A percentile compares a stretch with the other conserved stretches of the same genome.
phyloP scores from a whole-genome alignment of 2,888 invertebrate genomes.

The Eurytoma adleriae region DNA sequence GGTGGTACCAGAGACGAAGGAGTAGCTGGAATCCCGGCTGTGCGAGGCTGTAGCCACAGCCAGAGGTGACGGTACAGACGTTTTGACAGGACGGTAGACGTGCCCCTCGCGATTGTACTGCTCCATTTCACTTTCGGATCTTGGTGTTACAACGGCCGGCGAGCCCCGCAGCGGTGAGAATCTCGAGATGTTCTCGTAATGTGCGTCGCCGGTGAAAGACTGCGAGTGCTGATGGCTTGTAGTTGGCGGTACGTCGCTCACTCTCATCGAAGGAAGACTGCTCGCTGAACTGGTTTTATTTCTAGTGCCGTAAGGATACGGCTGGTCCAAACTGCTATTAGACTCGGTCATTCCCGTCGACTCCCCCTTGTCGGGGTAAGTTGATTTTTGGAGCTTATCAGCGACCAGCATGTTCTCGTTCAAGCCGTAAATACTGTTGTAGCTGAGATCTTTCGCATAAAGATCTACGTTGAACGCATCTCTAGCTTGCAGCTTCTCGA shows the following conservation, averaged over 20 bases:
- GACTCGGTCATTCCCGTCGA: slow-evolving; percentile 28
- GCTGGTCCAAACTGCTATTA: slow-evolving; percentile 62
- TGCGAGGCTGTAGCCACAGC: slow-evolving; percentile 59
- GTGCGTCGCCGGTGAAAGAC: slow-evolving; percentile 72
- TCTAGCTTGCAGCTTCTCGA: slow-evolving; percentile 81
- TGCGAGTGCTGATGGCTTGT: slow-evolving; percentile 71
- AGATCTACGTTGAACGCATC: slow-evolving; percentile 75
- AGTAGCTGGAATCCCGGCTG: slow-evolving; percentile 69
- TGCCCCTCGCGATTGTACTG: slow-evolving; percentile 40
- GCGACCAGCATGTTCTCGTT: slow-evolving; percentile 68
- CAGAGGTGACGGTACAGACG: slow-evolving; percentile 39
- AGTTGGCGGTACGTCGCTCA: slow-evolving; percentile 67
- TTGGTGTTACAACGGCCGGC: slow-evolving; percentile 56
- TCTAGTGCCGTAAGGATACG: slow-evolving; percentile 63
- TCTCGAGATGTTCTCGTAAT: slow-evolving; percentile 71
- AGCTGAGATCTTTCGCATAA: slow-evolving; percentile 72
- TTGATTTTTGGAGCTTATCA: slow-evolving; percentile 66
- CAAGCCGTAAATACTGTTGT: slow-evolving; percentile 71
- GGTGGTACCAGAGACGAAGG: slow-evolving; percentile 60
- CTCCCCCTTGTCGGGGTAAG: slow-evolving; percentile 64
- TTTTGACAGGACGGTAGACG: slow-evolving; percentile 13
- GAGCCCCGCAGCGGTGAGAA: slow-evolving; percentile 68
- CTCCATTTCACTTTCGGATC: slow-evolving; percentile 60
- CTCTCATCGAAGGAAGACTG: slow-evolving; percentile 72
- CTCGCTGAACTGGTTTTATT: slow-evolving; percentile 72